phyloP scores from a whole-genome alignment of 2,113 vertebrate genomes.

The Bothrops jararaca region DNA sequence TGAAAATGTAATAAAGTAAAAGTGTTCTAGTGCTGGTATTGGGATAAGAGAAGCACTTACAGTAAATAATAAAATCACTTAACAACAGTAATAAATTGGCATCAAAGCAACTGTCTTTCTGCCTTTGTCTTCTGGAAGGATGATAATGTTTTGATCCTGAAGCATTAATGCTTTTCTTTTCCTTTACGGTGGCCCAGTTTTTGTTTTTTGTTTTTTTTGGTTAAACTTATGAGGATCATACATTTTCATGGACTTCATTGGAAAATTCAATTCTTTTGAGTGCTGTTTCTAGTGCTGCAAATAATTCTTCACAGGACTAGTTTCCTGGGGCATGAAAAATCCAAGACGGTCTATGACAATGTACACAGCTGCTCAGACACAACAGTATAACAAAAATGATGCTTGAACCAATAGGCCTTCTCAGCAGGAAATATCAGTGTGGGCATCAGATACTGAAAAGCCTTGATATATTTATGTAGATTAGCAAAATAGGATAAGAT shows the following conservation, averaged over 20 bases:
- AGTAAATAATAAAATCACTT: background rate
- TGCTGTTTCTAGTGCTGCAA: background rate
- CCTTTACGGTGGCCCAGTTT: background rate
- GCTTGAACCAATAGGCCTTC: constrained; percentile 38
- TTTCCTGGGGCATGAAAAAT: background rate
- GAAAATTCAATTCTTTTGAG: background rate
- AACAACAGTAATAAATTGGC: background rate
- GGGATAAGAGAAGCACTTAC: background rate
- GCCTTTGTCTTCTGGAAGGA: background rate
- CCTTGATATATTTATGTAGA: constrained; percentile 21
- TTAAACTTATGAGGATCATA: background rate
- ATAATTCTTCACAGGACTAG: constrained; percentile 15
- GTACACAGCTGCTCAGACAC: constrained; percentile 22
- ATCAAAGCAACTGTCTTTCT: background rate
- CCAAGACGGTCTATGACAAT: constrained; percentile 47
- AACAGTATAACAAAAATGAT: constrained; percentile 3
- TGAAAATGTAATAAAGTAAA: background rate
- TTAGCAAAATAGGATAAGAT: constrained; percentile 27
- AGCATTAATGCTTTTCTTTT: background rate
- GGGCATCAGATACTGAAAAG: constrained; percentile 24
- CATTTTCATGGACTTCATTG: background rate
- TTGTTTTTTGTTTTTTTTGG: background rate
- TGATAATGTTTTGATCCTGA: background rate
- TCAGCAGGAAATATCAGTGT: constrained; percentile 37
- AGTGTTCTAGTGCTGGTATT: background rate